A percentile compares a stretch with the other conserved stretches of the same genome.
phyloP scores from a whole-genome alignment of 2,888 invertebrate species.

The Agrochola circellaris region DNA sequence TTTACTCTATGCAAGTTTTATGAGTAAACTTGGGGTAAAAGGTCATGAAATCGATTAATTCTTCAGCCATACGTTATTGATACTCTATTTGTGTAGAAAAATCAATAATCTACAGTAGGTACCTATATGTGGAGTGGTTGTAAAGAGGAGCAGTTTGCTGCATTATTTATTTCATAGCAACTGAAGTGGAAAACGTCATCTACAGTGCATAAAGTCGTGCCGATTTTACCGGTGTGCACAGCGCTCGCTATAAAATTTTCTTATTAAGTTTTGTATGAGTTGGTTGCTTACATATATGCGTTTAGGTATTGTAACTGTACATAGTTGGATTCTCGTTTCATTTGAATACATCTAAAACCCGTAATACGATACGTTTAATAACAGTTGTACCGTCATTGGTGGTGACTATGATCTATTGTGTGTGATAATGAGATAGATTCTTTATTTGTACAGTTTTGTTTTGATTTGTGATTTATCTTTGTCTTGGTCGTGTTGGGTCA shows the following conservation, averaged over 20 bases:
- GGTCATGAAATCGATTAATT: neutral
- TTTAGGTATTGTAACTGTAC: slow-evolving; percentile 40
- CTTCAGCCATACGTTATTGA: neutral
- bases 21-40: slow-evolving; percentile 1
- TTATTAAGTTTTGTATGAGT: slow-evolving; percentile 49
- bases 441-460: slow-evolving; percentile 24
- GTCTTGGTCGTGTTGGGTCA: slow-evolving; percentile 6
- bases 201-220: neutral
- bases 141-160: neutral
- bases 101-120: slow-evolving; percentile 19
- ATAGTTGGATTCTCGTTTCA: slow-evolving; percentile 44
- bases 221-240: slow-evolving; percentile 15
- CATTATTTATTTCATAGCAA: slow-evolving; percentile 22
- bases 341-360: slow-evolving; percentile 34
- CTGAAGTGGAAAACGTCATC: slow-evolving; percentile 46
- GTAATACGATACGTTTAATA: slow-evolving; percentile 47
- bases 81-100: slow-evolving; percentile 26
- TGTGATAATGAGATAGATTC: slow-evolving; percentile 28
- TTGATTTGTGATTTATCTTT: slow-evolving; percentile 29
- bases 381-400: slow-evolving; percentile 36
- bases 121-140: neutral
- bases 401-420: slow-evolving; percentile 56
- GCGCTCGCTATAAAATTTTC: slow-evolving; percentile 55
- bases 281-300: slow-evolving; percentile 14
- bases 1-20: slow-evolving; percentile 14